Evolutionary conservation across 2,797 vertebrate genomes (phyloP).

Genomic region (Typhlichthys eigenmanni): DNA sequence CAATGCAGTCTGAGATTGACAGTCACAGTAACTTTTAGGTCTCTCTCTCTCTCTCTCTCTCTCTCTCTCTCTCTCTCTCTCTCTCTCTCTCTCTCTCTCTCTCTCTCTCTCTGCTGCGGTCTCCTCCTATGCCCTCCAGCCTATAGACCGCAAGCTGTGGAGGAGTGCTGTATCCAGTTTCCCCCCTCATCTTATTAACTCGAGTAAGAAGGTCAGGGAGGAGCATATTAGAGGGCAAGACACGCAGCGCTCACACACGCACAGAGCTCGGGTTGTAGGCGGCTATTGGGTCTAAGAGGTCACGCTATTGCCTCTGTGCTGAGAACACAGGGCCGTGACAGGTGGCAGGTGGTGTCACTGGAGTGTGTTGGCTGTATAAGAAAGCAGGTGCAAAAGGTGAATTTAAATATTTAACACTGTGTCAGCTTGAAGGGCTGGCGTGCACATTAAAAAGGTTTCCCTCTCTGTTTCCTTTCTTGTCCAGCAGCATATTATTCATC

Average conservation of each 20-base stretch:
- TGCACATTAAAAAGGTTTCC: not conserved
- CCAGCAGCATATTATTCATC: conserved; percentile 7
- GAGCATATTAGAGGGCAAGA: not conserved
- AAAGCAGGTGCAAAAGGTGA: conserved; percentile 15
- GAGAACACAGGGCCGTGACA: conserved; percentile 5
- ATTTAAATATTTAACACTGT: conserved; percentile 40
- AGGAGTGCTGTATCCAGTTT: conserved; percentile 22
- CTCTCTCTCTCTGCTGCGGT: conserved; percentile 12
- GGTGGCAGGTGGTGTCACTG: conserved; percentile 14
- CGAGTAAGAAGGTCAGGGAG: conserved; percentile 40
- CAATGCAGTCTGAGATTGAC: too few species aligned
- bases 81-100: not conserved
- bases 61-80: not conserved
- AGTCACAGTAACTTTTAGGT: too few species aligned
- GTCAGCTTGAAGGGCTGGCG: conserved; percentile 12
- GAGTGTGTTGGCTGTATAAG: not conserved
- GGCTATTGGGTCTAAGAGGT: not conserved
- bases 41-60: not conserved
- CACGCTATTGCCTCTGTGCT: conserved; percentile 1
- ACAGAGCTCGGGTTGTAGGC: not conserved
- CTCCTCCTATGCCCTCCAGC: conserved; percentile 16
- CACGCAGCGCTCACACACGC: not conserved
- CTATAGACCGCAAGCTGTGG: conserved; percentile 26
- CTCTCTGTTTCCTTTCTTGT: not conserved
- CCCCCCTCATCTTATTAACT: conserved; percentile 35